phyloP scores from a whole-genome alignment of 2,113 vertebrate species.

The Sorex araneus region DNA sequence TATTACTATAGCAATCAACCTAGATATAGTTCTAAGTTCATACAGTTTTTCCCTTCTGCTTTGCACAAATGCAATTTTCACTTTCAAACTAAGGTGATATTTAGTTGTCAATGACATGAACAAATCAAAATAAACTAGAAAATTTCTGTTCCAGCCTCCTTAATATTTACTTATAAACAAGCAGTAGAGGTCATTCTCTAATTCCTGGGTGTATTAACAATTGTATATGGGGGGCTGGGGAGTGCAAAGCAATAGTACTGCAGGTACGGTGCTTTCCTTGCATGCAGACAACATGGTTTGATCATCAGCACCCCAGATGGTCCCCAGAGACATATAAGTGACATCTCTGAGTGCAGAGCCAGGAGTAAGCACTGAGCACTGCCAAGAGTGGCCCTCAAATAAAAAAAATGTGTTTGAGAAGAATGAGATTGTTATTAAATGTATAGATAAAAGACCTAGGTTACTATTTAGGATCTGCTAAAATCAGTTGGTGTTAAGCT shows the following conservation, averaged over 20 bases:
- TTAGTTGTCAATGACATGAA: slow-evolving; percentile 10
- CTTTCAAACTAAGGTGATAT: slow-evolving; percentile 8
- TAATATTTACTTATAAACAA: neutral
- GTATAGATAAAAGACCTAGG: neutral
- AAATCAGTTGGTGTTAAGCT: neutral
- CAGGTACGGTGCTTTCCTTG: too few species aligned
- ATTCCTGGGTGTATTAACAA: neutral
- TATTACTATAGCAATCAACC: neutral
- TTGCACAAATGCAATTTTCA: neutral
- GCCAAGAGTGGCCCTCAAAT: too few species aligned
- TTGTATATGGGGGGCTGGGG: neutral
- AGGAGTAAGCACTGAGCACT: too few species aligned
- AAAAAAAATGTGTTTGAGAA: neutral
- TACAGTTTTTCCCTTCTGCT: neutral
- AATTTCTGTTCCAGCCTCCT: neutral
- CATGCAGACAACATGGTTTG: too few species aligned
- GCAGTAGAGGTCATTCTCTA: neutral
- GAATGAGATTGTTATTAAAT: slow-evolving; percentile 47
- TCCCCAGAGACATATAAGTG: too few species aligned
- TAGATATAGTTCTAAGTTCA: neutral
- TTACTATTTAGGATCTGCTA: neutral
- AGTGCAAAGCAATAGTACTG: too few species aligned
- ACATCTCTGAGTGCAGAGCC: too few species aligned
- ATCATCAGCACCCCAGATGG: too few species aligned
- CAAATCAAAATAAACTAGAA: neutral